Conservation (phyloP, 2,888 invertebrate species). For the Hypsopygia costalis region DNA sequence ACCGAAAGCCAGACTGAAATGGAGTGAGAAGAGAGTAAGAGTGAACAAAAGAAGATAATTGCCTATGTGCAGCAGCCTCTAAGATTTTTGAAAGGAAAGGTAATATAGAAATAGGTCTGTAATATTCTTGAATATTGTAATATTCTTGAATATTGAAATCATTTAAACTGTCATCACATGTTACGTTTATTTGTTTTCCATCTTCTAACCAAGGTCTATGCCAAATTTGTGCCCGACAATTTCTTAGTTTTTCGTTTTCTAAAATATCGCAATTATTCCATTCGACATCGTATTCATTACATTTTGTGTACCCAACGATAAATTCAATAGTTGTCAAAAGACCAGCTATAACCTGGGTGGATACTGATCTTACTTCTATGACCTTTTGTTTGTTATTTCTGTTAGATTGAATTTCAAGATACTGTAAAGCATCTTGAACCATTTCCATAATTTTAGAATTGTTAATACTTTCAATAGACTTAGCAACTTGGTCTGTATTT, state of each 20-base stretch:
- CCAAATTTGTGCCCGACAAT: constrained; percentile 67
- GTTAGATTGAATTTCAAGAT: constrained; percentile 55
- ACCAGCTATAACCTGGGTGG: constrained; percentile 77
- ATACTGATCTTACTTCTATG: constrained; percentile 59
- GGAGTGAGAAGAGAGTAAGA: too few species aligned
- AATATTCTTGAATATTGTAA: too few species aligned
- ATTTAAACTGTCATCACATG: constrained; percentile 31
- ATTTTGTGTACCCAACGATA: constrained; percentile 78
- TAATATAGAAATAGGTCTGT: too few species aligned
- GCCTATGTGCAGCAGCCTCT: too few species aligned
- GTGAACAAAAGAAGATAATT: too few species aligned
- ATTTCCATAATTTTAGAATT: constrained; percentile 47
- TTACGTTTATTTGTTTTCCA: constrained; percentile 54
- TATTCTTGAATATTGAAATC: constrained; percentile 12
- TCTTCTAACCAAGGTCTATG: constrained; percentile 80
- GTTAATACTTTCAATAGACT: constrained; percentile 22
- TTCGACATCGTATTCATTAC: constrained; percentile 50
- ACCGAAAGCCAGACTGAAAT: too few species aligned
- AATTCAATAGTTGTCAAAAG: constrained; percentile 78
- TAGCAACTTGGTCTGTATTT: constrained; percentile 18
- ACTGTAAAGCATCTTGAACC: constrained; percentile 50
- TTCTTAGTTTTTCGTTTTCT: constrained; percentile 38
- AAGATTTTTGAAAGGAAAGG: too few species aligned
- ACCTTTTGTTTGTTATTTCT: constrained; percentile 51
- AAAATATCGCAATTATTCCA: constrained; percentile 41